Conservation (phyloP, 2,888 invertebrate genomes). For the Rhagophthalmus giganteus region DNA sequence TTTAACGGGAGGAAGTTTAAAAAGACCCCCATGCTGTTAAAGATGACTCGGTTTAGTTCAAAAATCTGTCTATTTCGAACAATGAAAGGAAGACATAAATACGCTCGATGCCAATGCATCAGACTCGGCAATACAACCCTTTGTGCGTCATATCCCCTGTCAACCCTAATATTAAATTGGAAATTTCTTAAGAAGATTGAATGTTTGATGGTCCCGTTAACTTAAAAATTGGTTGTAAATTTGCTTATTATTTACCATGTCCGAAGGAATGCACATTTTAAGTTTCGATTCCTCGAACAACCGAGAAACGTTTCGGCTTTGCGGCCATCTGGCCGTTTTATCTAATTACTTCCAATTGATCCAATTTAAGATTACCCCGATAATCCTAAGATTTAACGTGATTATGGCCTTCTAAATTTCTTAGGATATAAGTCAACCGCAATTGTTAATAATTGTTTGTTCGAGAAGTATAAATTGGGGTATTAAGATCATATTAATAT, state of each 20-base stretch:
- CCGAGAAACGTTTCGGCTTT: slow-evolving; percentile 2
- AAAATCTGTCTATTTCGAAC: slow-evolving; percentile 17
- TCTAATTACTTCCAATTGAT: slow-evolving; percentile 4
- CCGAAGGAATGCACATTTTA: too few species aligned
- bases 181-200: slow-evolving; percentile 20
- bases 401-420: not conserved
- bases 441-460: not conserved
- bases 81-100: slow-evolving; percentile 17
- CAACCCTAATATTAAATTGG: slow-evolving; percentile 19
- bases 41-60: slow-evolving; percentile 13
- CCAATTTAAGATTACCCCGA: slow-evolving; percentile 1
- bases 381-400: not conserved
- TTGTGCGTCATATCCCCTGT: slow-evolving; percentile 21
- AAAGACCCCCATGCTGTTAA: slow-evolving; percentile 14
- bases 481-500: too few species aligned
- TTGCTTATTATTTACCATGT: too few species aligned
- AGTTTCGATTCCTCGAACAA: too few species aligned
- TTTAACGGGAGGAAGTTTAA: too few species aligned
- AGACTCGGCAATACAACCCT: slow-evolving; percentile 8
- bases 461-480: too few species aligned
- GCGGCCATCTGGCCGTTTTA: not conserved
- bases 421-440: too few species aligned
- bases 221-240: slow-evolving; percentile 1
- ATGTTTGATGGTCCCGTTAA: slow-evolving; percentile 10
- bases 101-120: slow-evolving; percentile 18